These are phyloP conservation scores for Dexiosoma caninum DNA, from an alignment of 2,888 invertebrate genomes.

Conservation along the genomic window DNA sequence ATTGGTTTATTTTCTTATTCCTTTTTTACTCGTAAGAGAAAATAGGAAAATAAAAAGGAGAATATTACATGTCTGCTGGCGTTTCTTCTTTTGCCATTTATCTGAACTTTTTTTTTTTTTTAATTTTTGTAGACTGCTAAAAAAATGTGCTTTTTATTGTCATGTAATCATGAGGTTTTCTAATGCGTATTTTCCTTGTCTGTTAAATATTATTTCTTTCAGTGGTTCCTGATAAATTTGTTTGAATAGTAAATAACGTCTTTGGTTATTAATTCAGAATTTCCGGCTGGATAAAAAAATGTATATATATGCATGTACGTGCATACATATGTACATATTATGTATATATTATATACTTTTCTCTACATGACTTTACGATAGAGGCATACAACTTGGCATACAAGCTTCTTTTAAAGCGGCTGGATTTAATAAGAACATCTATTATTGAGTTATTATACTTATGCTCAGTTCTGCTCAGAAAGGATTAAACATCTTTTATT, in stretches of 20 bases:
- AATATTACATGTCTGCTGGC: slow-evolving; percentile 43
- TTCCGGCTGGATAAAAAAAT: not conserved
- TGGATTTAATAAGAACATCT: no score
- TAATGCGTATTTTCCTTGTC: slow-evolving; percentile 44
- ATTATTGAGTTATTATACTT: no score
- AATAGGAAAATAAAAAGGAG: not conserved
- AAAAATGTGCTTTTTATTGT: slow-evolving; percentile 2
- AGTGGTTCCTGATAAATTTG: not conserved
- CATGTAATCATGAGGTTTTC: not conserved
- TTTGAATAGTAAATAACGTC: not conserved
- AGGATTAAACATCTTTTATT: no score
- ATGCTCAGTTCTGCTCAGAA: no score
- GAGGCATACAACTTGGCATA: no score
- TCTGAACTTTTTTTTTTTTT: not conserved
- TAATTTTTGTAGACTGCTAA: slow-evolving; percentile 6
- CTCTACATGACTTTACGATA: no score
- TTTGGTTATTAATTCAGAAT: not conserved
- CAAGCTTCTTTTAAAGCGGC: no score
- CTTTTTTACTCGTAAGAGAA: not conserved
- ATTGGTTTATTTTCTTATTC: not conserved
- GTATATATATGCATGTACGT: no score
- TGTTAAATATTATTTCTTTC: not conserved
- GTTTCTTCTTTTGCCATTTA: slow-evolving; percentile 3
- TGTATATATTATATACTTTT: no score
- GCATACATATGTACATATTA: no score